Evolutionary conservation across 2,888 invertebrate genomes (phyloP).

Genomic region (Apodemia zela): DNA sequence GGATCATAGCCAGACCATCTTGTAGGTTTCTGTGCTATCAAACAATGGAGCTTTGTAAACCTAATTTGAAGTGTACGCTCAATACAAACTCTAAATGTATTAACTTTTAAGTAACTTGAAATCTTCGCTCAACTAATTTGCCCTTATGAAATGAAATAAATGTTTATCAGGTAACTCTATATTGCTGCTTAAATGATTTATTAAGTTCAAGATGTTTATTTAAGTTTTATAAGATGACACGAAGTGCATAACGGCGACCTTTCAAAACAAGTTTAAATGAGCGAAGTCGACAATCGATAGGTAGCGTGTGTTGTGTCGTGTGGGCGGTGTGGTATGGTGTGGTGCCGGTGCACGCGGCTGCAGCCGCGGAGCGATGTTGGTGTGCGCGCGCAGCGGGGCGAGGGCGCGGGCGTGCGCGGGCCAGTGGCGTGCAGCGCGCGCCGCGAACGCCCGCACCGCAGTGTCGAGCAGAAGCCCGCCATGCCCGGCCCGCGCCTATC

Average conservation of each 20-base stretch:
- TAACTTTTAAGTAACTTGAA: neutral
- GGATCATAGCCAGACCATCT: constrained; percentile 10
- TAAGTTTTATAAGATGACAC: constrained; percentile 1
- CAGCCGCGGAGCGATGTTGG: constrained; percentile 38
- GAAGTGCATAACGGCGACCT: constrained; percentile 35
- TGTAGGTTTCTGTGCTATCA: constrained; percentile 6
- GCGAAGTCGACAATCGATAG: constrained; percentile 48
- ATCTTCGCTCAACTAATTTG: neutral
- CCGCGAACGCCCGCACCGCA: constrained; percentile 79
- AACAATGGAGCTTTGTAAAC: constrained; percentile 7
- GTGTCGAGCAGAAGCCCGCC: constrained; percentile 78
- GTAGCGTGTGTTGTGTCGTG: constrained; percentile 49
- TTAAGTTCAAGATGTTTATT: constrained; percentile 6
- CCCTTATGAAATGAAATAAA: neutral
- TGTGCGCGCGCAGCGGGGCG: constrained; percentile 56
- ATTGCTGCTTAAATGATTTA: neutral
- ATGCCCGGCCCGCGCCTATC: constrained; percentile 79
- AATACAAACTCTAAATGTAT: constrained; percentile 3
- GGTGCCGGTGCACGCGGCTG: constrained; percentile 57
- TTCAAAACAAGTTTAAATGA: constrained; percentile 42
- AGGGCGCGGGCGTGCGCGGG: constrained; percentile 63
- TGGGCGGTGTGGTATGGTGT: constrained; percentile 43
- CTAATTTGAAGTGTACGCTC: neutral
- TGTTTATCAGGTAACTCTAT: constrained; percentile 1
- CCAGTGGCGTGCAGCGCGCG: constrained; percentile 78